A percentile compares a stretch with the other conserved stretches of the same genome.
Evolutionary conservation across 2,888 invertebrate species (phyloP).

Genomic region (Drosophila mimetica): DNA sequence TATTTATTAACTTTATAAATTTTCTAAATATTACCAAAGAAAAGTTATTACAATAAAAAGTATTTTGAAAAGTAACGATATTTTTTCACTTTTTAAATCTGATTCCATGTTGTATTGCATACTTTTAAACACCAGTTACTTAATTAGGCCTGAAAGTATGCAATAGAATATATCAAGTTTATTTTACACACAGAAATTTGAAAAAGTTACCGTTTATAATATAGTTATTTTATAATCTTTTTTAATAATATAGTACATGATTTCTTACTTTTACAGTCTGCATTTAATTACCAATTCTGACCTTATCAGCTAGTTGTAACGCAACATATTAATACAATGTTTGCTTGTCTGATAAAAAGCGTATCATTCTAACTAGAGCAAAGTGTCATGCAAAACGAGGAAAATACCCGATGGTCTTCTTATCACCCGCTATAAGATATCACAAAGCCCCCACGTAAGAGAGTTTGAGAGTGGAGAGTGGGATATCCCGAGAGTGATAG

Average conservation of each 20-base stretch:
- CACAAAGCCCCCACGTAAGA: not conserved
- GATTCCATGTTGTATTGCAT: not conserved
- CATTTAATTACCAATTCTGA: no score
- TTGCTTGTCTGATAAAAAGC: slow-evolving; percentile 14
- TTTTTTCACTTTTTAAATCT: not conserved
- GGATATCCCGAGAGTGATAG: not conserved
- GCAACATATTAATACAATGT: slow-evolving; percentile 1
- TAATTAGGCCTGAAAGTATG: not conserved
- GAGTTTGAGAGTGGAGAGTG: not conserved
- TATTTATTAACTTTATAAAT: not conserved
- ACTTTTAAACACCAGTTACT: not conserved
- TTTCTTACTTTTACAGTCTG: no score
- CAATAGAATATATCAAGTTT: not conserved
- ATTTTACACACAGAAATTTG: not conserved
- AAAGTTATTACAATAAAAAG: not conserved
- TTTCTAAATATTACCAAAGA: not conserved
- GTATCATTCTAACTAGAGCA: slow-evolving; percentile 16
- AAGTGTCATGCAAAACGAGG: slow-evolving; percentile 32
- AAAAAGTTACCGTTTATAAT: no score
- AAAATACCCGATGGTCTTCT: slow-evolving; percentile 18
- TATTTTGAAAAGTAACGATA: not conserved
- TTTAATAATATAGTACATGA: no score
- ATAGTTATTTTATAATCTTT: no score
- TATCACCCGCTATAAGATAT: slow-evolving; percentile 3
- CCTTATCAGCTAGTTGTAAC: no score